Evolutionary conservation across 2,888 invertebrate genomes (phyloP), one percentile per base, ranked within the genome.

Genomic region (Agonopterix arenella): DNA sequence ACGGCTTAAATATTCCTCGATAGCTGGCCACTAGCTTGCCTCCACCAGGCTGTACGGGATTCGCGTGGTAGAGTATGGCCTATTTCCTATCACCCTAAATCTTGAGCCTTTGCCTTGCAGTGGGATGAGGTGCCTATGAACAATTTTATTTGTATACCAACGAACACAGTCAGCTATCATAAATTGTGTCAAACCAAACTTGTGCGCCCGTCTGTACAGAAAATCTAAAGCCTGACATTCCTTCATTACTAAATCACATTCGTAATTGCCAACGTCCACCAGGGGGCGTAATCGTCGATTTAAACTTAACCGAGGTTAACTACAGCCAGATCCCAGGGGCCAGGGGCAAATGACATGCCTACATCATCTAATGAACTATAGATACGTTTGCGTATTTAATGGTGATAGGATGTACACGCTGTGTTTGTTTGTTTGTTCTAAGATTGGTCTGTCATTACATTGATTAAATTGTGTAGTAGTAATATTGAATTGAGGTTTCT

Each of bases 261-360:
- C 60, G 66, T 73, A 73, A 73, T 75, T 69, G 66, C 64, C 60
- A 64, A 67, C 71, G 71, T 70, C 72, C 68, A 61, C 69, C 70
- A 50, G 63, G 65, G 71, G 68, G 66, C 64, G 68, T 70, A 71
- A 78, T 73, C 72, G 75, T 62, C 76, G 70, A 73, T 79, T 80
- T 72, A 78, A 78, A 75, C 68, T 68, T 28, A 28, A 28, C 28
- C 60, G 65, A 76, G 77, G 77, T 73, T 77, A 77, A 76, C 66
- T 63, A 65, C 59, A 61, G 62, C 57, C 52, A 58, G 58, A 70
- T 64, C 51, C 38, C 47, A 66, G 61, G 63, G 59, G 36, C 45
- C 43, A 13, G 28, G 41, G 28, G 48, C 40, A 47, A 55, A 55
- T 56, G 55, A 57, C 59, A 56, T 57, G 57, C 54, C 55, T 61